A percentile compares a stretch with the other conserved stretches of the same genome.
Conservation (phyloP, 2,888 invertebrate genomes). For the Morpho deidamia region DNA sequence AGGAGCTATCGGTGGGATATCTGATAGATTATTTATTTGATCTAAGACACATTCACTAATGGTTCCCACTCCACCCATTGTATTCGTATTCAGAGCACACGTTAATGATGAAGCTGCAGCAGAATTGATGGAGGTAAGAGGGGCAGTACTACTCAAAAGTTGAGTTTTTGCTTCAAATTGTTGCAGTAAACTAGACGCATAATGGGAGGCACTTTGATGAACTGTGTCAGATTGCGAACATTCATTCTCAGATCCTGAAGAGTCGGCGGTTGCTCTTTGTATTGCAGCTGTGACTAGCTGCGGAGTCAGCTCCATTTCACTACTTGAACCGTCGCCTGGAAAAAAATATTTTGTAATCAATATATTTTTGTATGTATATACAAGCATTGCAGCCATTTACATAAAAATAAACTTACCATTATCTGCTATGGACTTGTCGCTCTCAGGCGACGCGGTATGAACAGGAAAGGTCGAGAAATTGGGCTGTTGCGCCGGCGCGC, state of each 20-base stretch:
- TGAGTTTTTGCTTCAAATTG: conserved; percentile 90
- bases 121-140: conserved; percentile 49
- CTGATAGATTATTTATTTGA: conserved; percentile 58
- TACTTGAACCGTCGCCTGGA: conserved; percentile 81
- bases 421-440: conserved; percentile 70
- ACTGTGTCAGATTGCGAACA: conserved; percentile 73
- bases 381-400: no score
- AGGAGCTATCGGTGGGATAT: conserved; percentile 57
- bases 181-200: conserved; percentile 86
- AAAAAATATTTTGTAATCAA: conserved; percentile 17
- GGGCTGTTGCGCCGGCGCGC: conserved; percentile 78
- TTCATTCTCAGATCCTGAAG: conserved; percentile 86
- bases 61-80: conserved; percentile 52
- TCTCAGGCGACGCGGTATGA: conserved; percentile 55
- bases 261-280: conserved; percentile 82
- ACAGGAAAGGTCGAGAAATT: conserved; percentile 77
- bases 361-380: no score
- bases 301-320: conserved; percentile 87
- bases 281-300: conserved; percentile 87
- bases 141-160: conserved; percentile 75
- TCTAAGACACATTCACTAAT: conserved; percentile 62
- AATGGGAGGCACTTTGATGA: conserved; percentile 78
- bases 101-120: conserved; percentile 40
- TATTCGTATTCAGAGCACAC: conserved; percentile 43
- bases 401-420: conserved; percentile 48